phyloP scores from a whole-genome alignment of 2,113 vertebrate genomes.

The Nerophis lumbriciformis region DNA sequence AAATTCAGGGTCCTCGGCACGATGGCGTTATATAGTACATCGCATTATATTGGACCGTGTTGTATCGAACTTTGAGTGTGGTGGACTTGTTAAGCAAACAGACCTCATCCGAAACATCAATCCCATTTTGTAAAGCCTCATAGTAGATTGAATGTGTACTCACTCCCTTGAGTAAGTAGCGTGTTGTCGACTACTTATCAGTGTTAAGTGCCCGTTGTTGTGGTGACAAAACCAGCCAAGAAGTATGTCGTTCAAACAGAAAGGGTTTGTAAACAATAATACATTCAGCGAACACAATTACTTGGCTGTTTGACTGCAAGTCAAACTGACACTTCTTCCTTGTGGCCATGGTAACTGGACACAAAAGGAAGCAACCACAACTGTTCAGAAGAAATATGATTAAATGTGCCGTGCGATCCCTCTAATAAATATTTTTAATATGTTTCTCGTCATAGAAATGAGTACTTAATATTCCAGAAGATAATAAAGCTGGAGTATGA shows the following conservation, averaged over 20 bases:
- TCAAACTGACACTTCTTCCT: neutral
- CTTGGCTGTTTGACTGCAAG: neutral
- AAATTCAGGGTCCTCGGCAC: too few relatives aligned
- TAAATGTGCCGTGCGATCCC: neutral
- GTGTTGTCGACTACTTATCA: neutral
- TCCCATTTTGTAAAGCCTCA: neutral
- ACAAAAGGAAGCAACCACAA: neutral
- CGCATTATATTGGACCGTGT: too few relatives aligned
- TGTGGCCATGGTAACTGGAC: neutral
- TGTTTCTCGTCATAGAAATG: constrained; percentile 76
- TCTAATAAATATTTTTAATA: neutral
- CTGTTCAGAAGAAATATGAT: neutral
- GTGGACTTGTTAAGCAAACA: neutral
- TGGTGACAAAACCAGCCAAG: neutral
- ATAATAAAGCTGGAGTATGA: constrained; percentile 99
- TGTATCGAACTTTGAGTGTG: too few relatives aligned
- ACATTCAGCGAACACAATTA: neutral
- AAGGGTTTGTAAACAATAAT: neutral
- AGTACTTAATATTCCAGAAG: constrained; percentile 99
- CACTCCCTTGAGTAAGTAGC: neutral
- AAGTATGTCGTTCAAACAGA: neutral
- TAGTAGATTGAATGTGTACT: neutral
- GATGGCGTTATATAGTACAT: too few relatives aligned
- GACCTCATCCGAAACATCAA: neutral
- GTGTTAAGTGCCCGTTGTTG: neutral